phyloP scores from a whole-genome alignment of 2,797 vertebrate genomes.

The Capromys pilorides region DNA sequence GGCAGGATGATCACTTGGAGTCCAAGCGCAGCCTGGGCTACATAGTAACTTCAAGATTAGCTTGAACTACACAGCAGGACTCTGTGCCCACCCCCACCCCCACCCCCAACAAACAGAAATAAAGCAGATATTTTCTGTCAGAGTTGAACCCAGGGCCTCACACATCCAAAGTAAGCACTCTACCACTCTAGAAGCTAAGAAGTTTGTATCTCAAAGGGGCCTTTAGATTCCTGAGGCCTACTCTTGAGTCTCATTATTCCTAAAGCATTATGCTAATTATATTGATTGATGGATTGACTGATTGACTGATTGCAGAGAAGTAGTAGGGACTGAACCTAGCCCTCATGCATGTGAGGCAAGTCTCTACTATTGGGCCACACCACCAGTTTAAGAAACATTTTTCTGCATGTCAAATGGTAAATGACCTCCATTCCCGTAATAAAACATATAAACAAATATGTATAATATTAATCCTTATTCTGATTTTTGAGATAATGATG shows the following conservation, averaged over 20 bases:
- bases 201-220: background rate
- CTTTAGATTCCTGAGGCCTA: background rate
- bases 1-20: background rate
- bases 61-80: background rate
- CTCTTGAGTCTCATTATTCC: background rate
- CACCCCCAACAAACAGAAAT: background rate
- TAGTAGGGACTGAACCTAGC: background rate
- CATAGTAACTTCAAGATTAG: background rate
- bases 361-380: background rate
- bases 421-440: background rate
- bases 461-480: background rate
- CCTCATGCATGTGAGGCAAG: background rate
- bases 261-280: background rate
- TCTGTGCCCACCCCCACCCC: background rate
- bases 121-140: background rate
- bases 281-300: background rate
- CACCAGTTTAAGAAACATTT: background rate
- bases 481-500: background rate
- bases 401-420: background rate
- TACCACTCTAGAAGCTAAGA: background rate
- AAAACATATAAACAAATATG: conserved; percentile 2
- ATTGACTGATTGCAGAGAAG: background rate
- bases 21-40: background rate
- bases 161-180: background rate
- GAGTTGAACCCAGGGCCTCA: background rate